phyloP scores from a whole-genome alignment of 2,797 vertebrate genomes.

The Tangara arthus region DNA sequence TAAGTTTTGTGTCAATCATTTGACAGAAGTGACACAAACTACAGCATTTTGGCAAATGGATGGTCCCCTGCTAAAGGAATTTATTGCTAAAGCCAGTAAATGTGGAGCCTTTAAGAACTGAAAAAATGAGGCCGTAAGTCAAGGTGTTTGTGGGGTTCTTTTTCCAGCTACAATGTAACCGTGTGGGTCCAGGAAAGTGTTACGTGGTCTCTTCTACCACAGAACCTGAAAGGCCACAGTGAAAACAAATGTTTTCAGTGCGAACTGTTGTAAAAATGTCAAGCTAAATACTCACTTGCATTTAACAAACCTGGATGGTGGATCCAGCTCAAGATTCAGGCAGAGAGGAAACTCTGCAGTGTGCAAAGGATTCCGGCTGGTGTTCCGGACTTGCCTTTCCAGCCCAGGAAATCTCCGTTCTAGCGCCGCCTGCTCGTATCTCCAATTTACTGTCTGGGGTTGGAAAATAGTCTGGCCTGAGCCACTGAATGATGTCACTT shows the following conservation, averaged over 20 bases:
- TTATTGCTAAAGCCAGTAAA: conserved; percentile 95
- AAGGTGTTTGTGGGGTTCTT: not conserved
- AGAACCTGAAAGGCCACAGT: not conserved
- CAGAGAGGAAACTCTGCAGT: not conserved
- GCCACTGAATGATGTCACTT: not conserved
- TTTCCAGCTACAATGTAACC: not conserved
- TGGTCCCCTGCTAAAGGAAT: conserved; percentile 94
- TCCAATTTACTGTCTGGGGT: not conserved
- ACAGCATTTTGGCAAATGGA: conserved; percentile 95
- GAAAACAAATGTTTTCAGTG: not conserved
- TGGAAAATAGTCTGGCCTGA: not conserved
- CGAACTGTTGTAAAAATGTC: not conserved
- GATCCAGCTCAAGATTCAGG: not conserved
- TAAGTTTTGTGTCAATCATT: conserved; percentile 97
- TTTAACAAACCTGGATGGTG: not conserved
- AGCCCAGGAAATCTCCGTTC: not conserved
- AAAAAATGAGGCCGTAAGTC: conserved; percentile 69
- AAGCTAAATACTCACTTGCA: not conserved
- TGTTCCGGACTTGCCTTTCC: not conserved
- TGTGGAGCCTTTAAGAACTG: conserved; percentile 98
- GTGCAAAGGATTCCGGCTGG: not conserved
- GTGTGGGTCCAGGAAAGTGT: not conserved
- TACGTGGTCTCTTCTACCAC: not conserved
- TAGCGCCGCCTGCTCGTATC: not conserved
- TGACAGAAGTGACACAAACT: conserved; percentile 97